These are phyloP conservation scores for Artibeus lituratus DNA, from an alignment of 2,797 vertebrate species.

Conservation along the genomic window DNA sequence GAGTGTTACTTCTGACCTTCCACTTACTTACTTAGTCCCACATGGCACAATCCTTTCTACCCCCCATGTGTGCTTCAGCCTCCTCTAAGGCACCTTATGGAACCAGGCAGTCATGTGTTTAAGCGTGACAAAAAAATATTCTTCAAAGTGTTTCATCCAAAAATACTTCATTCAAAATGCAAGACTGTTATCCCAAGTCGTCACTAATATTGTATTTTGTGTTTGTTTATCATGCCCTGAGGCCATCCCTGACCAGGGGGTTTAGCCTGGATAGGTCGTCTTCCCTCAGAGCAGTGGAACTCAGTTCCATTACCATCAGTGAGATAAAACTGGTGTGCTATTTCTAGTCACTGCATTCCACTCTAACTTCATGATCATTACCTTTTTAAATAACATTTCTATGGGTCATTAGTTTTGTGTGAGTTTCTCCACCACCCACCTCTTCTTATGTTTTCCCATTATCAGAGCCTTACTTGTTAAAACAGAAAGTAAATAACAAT, in stretches of 20 bases:
- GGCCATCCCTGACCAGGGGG: not conserved
- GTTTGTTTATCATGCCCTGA: not conserved
- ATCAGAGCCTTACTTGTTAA: constrained; percentile 4
- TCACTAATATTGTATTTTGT: not conserved
- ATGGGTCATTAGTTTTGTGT: constrained; percentile 43
- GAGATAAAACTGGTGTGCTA: not conserved
- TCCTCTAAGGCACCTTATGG: not conserved
- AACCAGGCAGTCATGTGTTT: not conserved
- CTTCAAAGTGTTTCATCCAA: not conserved
- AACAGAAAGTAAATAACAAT: constrained; percentile 36
- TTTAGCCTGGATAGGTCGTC: not conserved
- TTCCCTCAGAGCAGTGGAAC: not conserved
- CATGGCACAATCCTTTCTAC: not conserved
- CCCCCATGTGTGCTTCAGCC: not conserved
- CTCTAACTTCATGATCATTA: constrained; percentile 12
- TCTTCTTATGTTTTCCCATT: constrained; percentile 10
- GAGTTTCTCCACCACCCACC: constrained; percentile 8
- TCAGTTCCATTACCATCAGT: not conserved
- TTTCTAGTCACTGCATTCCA: constrained; percentile 28
- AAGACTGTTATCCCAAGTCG: not conserved
- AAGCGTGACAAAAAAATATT: not conserved
- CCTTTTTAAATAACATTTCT: constrained; percentile 54
- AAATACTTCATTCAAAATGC: not conserved
- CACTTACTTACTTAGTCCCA: not conserved
- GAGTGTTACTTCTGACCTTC: not conserved